Conservation (phyloP, 2,113 vertebrate genomes). For the Caranx melampygus region DNA sequence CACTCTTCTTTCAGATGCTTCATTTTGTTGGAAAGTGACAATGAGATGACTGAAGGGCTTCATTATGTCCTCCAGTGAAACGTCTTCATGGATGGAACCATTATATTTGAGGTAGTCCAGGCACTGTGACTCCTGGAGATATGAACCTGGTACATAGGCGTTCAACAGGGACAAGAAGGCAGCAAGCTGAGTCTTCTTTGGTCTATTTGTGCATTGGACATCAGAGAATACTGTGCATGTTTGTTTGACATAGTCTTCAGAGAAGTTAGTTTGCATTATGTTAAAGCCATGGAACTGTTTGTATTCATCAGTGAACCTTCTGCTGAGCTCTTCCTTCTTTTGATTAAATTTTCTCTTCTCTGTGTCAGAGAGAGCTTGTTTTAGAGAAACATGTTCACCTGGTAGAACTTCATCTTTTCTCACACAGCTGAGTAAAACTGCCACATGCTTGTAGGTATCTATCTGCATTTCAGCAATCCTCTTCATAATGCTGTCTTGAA, state of each 20-base stretch:
- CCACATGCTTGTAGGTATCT: not conserved
- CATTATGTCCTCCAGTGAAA: conserved; percentile 46
- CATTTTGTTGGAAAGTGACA: conserved; percentile 33
- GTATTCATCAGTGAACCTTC: not conserved
- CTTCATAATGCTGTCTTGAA: not conserved
- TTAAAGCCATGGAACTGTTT: conserved; percentile 57
- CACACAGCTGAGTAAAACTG: conserved; percentile 53
- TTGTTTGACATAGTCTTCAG: not conserved
- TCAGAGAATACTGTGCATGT: not conserved
- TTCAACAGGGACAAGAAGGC: conserved; percentile 54
- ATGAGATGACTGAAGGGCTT: conserved; percentile 44
- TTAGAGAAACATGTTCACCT: not conserved
- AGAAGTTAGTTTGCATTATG: conserved; percentile 55
- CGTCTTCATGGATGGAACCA: not conserved
- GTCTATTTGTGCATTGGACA: rapidly evolving
- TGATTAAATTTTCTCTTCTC: not conserved
- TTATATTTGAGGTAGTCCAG: not conserved
- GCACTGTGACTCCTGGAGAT: conserved; percentile 57
- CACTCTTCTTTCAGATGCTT: not conserved
- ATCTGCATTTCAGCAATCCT: not conserved
- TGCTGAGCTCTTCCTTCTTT: not conserved
- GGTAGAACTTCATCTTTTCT: not conserved
- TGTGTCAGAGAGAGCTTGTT: not conserved
- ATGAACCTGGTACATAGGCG: conserved; percentile 47
- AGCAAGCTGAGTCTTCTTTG: conserved; percentile 32